Evolutionary conservation across 1,140 invertebrate genomes (phyloP).

Genomic region (Sitobion miscanthi): DNA sequence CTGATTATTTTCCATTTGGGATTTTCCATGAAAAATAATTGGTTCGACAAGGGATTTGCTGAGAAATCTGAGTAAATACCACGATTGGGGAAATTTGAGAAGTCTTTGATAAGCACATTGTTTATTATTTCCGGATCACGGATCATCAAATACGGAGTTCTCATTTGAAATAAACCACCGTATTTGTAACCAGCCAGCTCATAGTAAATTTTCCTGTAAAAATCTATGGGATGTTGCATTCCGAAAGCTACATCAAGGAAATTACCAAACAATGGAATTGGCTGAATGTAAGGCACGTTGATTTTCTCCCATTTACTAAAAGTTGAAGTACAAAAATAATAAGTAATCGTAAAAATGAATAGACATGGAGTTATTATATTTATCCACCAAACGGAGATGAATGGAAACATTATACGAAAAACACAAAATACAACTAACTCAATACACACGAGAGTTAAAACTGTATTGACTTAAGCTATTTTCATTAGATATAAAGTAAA

Average conservation of each 20-base stretch:
- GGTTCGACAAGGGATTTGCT: constrained; percentile 65
- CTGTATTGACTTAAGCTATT: neutral
- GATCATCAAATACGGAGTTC: constrained; percentile 62
- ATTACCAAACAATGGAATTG: constrained; percentile 59
- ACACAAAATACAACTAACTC: neutral
- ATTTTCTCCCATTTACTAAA: constrained; percentile 19
- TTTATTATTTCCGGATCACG: constrained; percentile 65
- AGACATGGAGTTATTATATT: neutral
- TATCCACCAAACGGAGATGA: neutral
- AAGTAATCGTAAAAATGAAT: neutral
- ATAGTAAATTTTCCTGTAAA: constrained; percentile 57
- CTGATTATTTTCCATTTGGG: constrained; percentile 66
- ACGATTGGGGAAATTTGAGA: constrained; percentile 64
- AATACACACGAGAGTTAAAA: neutral
- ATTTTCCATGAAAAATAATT: constrained; percentile 65
- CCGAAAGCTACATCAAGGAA: constrained; percentile 1
- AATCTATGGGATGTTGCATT: neutral
- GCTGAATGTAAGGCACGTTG: constrained; percentile 57
- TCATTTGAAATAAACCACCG: constrained; percentile 58
- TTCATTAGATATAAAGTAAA: neutral
- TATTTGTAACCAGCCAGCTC: constrained; percentile 56
- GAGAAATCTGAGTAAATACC: constrained; percentile 58
- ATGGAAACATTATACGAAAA: neutral
- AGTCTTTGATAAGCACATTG: constrained; percentile 65
- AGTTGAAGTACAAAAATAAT: neutral